Base-by-base conservation (phyloP, 2,113 vertebrate species). In the Rafetus swinhoei region DNA sequence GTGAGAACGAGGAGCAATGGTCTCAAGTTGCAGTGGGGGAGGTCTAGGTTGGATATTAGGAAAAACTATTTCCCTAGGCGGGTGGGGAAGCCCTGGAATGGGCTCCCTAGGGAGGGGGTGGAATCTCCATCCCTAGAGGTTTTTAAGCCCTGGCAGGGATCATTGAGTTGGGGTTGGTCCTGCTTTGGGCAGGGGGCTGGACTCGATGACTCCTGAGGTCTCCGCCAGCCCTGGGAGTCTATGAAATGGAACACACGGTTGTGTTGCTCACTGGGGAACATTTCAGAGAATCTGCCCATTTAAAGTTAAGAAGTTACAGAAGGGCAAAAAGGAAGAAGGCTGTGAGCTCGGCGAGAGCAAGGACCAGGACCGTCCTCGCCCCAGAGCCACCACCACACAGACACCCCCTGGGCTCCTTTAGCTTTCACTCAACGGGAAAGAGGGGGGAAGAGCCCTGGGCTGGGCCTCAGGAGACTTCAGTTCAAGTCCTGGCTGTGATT, bases 231-330 rank as follows among this genome's bases (percentile, higher is more conserved):
- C 45, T 8, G 24, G 45, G 32, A 77, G 29, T 82, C 55, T 7
- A 3, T 45, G 2, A 8, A 1, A 35, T 19, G 81, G 65, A 53
- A n/a, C 9, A 25, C 2, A 29, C 1, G 57, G 32, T 0, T 21
- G 24, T 54, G 4, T 53, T 5, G 12, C 11, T 0, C 15, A 1
- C 62, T n/a, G 62, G 8, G 32, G 62, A 69, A 65, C 16, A 7
- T 32, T 32, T 65, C 29, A 2, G 15, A 65, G 29, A 65, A n/a
- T 19, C 62, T 18, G 62, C 15, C 32, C 32, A 9, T 16, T 18
- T n/a, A n/a, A n/a, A 69, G n/a, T n/a, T 69, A 69, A 69, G 19
- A 69, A n/a, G 32, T n/a, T 18, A n/a, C 10, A 59, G 57, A 59
- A 9, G n/a, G n/a, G 18, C 32, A 69, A 16, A 69, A 32, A 16